Conservation (phyloP, 2,113 vertebrate species). For the Silurus glanis region DNA sequence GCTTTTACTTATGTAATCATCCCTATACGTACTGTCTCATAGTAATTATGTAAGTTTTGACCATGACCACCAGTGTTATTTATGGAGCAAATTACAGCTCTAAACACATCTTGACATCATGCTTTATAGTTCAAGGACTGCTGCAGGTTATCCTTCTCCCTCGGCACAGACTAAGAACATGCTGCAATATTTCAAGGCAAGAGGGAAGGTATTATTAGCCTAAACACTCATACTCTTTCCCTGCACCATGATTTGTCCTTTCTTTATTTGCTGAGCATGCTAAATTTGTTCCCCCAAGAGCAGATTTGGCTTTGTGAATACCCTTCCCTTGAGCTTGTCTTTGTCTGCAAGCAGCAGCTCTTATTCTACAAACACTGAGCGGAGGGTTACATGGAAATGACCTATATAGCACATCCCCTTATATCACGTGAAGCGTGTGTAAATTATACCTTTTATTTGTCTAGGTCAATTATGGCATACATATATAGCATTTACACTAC, state of each 20-base stretch:
- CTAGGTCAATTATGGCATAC: neutral
- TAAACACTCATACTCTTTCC: constrained; percentile 33
- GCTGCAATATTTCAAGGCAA: constrained; percentile 57
- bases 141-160: constrained; percentile 51
- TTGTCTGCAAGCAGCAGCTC: constrained; percentile 2
- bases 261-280: constrained; percentile 44
- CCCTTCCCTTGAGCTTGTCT: constrained; percentile 23
- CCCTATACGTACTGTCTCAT: constrained; percentile 23
- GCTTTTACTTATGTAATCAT: constrained; percentile 34
- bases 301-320: constrained; percentile 38
- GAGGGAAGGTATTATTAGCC: constrained; percentile 47
- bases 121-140: constrained; percentile 55
- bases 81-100: constrained; percentile 52
- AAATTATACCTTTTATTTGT: neutral
- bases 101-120: constrained; percentile 43
- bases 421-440: neutral
- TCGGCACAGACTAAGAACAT: constrained; percentile 52
- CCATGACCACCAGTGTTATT: constrained; percentile 36
- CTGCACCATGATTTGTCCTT: constrained; percentile 45
- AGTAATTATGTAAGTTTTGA: constrained; percentile 45
- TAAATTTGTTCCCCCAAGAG: constrained; percentile 46
- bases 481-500: neutral
- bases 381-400: constrained; percentile 8
- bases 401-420: neutral
- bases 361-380: neutral